Evolutionary conservation across 2,888 invertebrate genomes (phyloP), one percentile per base, ranked within the genome.

Genomic region (Polydrusus pterygomalis): DNA sequence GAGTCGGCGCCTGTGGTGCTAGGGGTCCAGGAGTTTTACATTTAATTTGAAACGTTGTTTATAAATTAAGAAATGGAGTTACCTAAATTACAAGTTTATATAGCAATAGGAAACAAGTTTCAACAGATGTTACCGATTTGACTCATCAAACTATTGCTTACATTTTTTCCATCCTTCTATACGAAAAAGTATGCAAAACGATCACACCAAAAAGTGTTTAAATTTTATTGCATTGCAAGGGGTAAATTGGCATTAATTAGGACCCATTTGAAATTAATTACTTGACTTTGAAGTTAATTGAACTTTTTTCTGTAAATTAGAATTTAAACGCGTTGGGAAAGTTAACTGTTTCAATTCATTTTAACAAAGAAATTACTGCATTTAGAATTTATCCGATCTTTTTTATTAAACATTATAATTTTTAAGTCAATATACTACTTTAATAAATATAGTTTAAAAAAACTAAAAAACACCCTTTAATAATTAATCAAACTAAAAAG

Each of bases 241-340:
- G 51, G 18, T 51, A 51, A 51, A 51, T 51, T 51, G n/a, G 51
- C 51, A 11, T 20, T 51, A 51, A 51, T 51, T 51, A 51, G 10
- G 51, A n/a, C 20, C 25, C 51, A 25, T 51, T 51, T 25, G 51
- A 51, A 51, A 51, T 51, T 20, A 51, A 51, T 51, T 51, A n/a
- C 11, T 13, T 11, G 20, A 51, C 51, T 51, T 51, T 51, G 20
- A 51, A 51, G 51, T 25, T 13, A 20, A 25, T 51, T 51, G 20
- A 51, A 51, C 51, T 51, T 51, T 34, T 43, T 51, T 51, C 51
- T 25, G 51, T 13, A 51, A 51, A 51, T 20, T 51, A 25, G 25
- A 51, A 20, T 25, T 25, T 9, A 20, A 51, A 20, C 25, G 1
- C 18, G 20, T 51, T 25, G 20, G 5, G n/a, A n/a, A 8, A 47